Evolutionary conservation across 2,113 vertebrate genomes (phyloP).

Genomic region (Corvus cornix): DNA sequence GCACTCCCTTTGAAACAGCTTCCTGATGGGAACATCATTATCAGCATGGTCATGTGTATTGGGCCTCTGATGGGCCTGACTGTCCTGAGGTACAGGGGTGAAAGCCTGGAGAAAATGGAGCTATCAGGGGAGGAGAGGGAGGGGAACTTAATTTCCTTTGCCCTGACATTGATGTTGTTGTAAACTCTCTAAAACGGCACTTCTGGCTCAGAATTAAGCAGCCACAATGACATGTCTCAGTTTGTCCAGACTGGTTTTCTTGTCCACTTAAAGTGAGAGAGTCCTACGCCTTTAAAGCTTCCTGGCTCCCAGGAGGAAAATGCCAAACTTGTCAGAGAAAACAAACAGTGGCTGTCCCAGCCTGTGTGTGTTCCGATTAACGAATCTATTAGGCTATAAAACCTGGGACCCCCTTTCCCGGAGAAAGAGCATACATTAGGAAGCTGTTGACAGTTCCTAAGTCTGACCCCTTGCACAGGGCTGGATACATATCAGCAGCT

Average conservation of each 20-base stretch:
- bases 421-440: constrained; percentile 67
- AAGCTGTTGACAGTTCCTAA: constrained; percentile 73
- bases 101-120: constrained; percentile 15
- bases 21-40: not conserved
- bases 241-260: constrained; percentile 70
- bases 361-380: constrained; percentile 74
- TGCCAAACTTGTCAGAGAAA: constrained; percentile 72
- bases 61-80: not conserved
- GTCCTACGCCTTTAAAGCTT: constrained; percentile 48
- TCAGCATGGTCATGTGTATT: not conserved
- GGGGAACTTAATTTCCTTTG: constrained; percentile 52
- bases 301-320: constrained; percentile 53
- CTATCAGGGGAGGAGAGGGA: not conserved
- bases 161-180: constrained; percentile 36
- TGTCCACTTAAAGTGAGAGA: constrained; percentile 66
- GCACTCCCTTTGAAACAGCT: not conserved
- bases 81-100: not conserved
- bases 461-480: constrained; percentile 64
- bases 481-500: constrained; percentile 70
- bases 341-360: constrained; percentile 70
- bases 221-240: constrained; percentile 35
- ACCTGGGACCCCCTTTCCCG: constrained; percentile 53
- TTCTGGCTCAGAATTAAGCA: constrained; percentile 46
- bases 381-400: constrained; percentile 63
- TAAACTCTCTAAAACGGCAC: constrained; percentile 53